These are phyloP conservation scores for Chiloscyllium punctatum DNA, from an alignment of 2,797 vertebrate species.

Conservation along the genomic window DNA sequence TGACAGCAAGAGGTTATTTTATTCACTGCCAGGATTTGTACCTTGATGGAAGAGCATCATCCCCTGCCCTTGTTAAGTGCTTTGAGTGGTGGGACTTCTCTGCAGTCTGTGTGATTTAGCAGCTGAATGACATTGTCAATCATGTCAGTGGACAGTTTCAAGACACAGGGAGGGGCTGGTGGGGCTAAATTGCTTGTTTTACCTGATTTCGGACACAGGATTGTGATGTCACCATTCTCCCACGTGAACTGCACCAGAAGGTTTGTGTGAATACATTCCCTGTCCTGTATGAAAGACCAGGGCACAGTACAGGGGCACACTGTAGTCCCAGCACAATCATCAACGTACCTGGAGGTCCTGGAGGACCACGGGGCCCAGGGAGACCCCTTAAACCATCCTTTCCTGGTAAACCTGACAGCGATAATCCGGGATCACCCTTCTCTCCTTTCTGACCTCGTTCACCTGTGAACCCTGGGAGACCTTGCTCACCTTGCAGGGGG, in stretches of 20 bases:
- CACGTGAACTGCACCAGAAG: background rate
- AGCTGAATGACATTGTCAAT: background rate
- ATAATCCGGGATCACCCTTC: slow-evolving; percentile 67
- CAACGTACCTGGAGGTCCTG: slow-evolving; percentile 48
- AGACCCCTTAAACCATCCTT: slow-evolving; percentile 64
- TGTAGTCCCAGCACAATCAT: too few relatives aligned
- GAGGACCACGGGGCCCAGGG: slow-evolving; percentile 67
- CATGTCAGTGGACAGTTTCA: too few relatives aligned
- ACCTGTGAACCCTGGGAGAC: slow-evolving; percentile 73
- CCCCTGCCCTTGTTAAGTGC: background rate
- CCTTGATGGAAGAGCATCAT: too few relatives aligned
- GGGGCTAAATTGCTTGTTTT: background rate
- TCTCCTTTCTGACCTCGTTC: slow-evolving; percentile 78
- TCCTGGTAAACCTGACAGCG: slow-evolving; percentile 72
- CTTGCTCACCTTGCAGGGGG: slow-evolving; percentile 58
- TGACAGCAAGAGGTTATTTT: background rate
- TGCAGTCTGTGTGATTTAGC: background rate
- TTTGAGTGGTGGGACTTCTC: background rate
- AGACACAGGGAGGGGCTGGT: background rate
- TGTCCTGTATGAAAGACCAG: background rate
- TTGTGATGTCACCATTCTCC: background rate
- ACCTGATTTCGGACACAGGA: background rate
- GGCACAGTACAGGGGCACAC: background rate
- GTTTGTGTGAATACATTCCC: background rate
- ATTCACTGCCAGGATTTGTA: background rate